A percentile compares a stretch with the other conserved stretches of the same genome.
Conservation (phyloP, 2,888 invertebrate species). For the Apotomis betuletana region DNA sequence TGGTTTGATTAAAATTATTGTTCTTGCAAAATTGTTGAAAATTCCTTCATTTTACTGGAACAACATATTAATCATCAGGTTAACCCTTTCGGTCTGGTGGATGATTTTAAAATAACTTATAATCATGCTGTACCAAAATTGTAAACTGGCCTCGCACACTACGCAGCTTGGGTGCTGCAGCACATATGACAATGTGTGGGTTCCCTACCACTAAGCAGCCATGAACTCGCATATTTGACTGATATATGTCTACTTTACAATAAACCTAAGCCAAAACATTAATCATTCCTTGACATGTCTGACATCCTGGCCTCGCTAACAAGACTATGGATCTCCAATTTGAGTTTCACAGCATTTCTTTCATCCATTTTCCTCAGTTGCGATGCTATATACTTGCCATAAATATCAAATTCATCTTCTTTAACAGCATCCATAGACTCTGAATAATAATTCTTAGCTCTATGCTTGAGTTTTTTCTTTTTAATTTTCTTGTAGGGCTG, state of each 20-base stretch:
- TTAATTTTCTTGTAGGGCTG: constrained; percentile 55
- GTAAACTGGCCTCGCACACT: too few relatives aligned
- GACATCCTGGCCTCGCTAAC: constrained; percentile 65
- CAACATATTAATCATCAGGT: too few relatives aligned
- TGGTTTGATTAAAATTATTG: too few relatives aligned
- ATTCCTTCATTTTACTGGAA: too few relatives aligned
- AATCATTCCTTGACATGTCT: constrained; percentile 48
- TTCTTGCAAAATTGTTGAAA: too few relatives aligned
- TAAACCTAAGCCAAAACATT: background rate
- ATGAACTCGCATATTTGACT: too few relatives aligned
- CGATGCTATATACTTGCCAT: constrained; percentile 68
- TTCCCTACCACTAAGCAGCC: too few relatives aligned
- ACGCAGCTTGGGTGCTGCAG: too few relatives aligned
- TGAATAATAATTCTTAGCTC: constrained; percentile 49
- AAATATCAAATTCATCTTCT: constrained; percentile 72
- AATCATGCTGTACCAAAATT: too few relatives aligned
- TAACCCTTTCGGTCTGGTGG: too few relatives aligned
- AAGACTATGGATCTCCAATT: constrained; percentile 65
- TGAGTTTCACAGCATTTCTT: constrained; percentile 61
- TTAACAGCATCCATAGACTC: constrained; percentile 43
- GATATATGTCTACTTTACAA: background rate
- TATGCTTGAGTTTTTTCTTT: constrained; percentile 62
- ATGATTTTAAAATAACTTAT: too few relatives aligned
- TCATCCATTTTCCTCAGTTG: constrained; percentile 65
- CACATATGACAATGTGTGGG: too few relatives aligned